Evolutionary conservation across 2,113 vertebrate species (phyloP).

Genomic region (Pungitius pungitius): DNA sequence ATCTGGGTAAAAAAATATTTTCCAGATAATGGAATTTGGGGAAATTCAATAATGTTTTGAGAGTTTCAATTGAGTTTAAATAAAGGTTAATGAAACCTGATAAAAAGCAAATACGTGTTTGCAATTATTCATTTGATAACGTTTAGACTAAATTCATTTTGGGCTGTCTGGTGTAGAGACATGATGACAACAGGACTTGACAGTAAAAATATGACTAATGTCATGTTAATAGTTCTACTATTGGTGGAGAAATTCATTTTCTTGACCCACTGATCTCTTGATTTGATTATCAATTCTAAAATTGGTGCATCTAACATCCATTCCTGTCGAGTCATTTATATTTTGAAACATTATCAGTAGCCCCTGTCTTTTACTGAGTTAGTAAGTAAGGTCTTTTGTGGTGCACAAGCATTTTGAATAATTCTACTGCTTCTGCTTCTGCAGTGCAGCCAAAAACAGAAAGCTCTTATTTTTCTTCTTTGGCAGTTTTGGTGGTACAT

Average conservation of each 20-base stretch:
- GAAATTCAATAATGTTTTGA: not conserved
- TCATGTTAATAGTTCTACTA: too few species aligned
- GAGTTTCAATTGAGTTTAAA: not conserved
- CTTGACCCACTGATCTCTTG: not conserved
- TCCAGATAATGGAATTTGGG: not conserved
- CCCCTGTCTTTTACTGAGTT: not conserved
- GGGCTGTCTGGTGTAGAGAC: not conserved
- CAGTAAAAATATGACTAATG: not conserved
- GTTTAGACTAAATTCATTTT: not conserved
- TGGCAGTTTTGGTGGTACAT: not conserved
- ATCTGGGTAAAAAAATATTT: not conserved
- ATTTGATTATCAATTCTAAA: not conserved
- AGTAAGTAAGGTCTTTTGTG: not conserved
- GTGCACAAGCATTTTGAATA: not conserved
- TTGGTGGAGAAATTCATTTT: not conserved
- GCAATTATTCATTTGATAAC: not conserved
- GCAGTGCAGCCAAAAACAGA: not conserved
- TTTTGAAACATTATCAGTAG: not conserved
- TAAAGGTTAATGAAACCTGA: not conserved
- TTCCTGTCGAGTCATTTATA: not conserved
- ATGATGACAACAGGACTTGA: not conserved
- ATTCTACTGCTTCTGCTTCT: not conserved
- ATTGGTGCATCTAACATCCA: not conserved
- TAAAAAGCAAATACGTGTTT: not conserved
- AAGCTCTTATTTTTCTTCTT: not conserved